These are phyloP conservation scores for Momotus momota DNA, from an alignment of 2,797 vertebrate species.

Conservation along the genomic window DNA sequence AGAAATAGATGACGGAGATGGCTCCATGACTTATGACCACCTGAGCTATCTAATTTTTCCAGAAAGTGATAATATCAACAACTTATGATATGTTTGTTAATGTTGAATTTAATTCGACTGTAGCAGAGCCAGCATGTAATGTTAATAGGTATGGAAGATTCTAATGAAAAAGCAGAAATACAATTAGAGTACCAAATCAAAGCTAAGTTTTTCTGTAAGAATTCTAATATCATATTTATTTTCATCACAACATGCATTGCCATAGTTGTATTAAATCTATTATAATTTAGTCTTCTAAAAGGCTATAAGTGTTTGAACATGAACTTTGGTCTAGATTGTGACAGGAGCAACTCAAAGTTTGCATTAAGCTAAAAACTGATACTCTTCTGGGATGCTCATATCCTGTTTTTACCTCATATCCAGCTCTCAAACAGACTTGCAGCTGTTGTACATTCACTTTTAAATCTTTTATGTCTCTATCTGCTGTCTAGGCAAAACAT, in stretches of 20 bases:
- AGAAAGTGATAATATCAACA: not conserved
- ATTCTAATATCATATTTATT: not conserved
- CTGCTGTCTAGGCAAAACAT: not conserved
- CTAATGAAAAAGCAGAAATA: not conserved
- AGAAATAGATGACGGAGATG: not conserved
- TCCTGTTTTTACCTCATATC: not conserved
- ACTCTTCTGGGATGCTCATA: not conserved
- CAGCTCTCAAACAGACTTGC: not conserved
- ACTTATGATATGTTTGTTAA: not conserved
- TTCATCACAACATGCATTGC: not conserved
- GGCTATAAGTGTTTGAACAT: not conserved
- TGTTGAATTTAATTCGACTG: not conserved
- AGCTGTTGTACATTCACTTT: not conserved
- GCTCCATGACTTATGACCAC: not conserved
- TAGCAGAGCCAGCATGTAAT: not conserved
- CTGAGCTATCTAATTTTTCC: not conserved
- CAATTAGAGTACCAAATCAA: not conserved
- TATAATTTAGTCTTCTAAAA: not conserved
- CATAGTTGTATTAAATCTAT: not conserved
- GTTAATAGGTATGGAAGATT: not conserved
- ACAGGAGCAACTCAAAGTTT: not conserved
- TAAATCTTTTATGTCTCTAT: not conserved
- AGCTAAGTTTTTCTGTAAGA: not conserved
- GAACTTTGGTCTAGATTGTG: not conserved
- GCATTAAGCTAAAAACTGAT: not conserved